A percentile compares a stretch with the other conserved stretches of the same genome.
These are phyloP conservation scores for Tetragnatha versicolor DNA, from an alignment of 1,140 invertebrate species.

Conservation along the genomic window DNA sequence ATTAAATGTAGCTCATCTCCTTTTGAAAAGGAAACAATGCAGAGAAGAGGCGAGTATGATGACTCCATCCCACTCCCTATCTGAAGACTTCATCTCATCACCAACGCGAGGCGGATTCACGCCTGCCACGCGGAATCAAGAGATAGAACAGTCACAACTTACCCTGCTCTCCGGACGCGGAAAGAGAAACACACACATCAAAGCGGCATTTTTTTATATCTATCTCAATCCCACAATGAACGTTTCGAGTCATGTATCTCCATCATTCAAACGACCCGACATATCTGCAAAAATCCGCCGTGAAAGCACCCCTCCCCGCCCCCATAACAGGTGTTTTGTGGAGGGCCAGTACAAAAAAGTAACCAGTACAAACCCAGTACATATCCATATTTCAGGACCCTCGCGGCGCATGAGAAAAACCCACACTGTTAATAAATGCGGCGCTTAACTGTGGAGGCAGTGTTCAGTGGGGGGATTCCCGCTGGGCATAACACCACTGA, in stretches of 20 bases:
- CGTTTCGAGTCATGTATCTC: conserved; percentile 5
- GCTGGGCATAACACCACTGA: conserved; percentile 47
- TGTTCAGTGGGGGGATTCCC: conserved; percentile 37
- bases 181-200: no score
- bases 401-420: conserved; percentile 35
- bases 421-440: conserved; percentile 52
- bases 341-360: conserved; percentile 4
- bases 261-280: not conserved
- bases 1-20: no score
- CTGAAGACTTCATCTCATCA: no score
- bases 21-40: no score
- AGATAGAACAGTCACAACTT: no score
- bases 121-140: no score
- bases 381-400: conserved; percentile 18
- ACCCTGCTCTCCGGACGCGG: no score
- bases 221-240: conserved; percentile 9
- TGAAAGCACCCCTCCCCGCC: not conserved
- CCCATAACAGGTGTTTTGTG: conserved; percentile 26
- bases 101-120: no score
- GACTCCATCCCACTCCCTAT: no score
- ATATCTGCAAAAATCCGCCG: not conserved
- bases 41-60: no score
- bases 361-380: conserved; percentile 5
- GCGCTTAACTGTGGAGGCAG: conserved; percentile 51
- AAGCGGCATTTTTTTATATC: conserved; percentile 3